Base-by-base conservation (phyloP, 1,140 invertebrate species). In the Bilobella aurantiaca region DNA sequence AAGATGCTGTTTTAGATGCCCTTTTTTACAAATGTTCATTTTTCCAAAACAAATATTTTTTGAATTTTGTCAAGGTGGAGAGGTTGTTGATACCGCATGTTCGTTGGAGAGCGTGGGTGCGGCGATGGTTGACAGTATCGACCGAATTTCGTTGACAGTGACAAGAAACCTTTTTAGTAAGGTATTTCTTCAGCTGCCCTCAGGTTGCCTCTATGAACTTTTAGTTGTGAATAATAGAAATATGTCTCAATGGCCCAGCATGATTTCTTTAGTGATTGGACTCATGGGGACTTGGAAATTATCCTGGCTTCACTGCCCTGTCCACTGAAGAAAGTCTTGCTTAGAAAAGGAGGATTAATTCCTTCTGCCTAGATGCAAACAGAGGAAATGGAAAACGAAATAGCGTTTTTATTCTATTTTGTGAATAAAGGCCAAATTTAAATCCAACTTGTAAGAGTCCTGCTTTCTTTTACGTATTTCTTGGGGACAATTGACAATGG, bases 341-440 rank as follows among this genome's bases (percentile, higher is more conserved):
- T n/a, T 69, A 63, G 67, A 65, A 69, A 69, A 65, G 67, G 64
- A 63, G 67, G 67, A 69, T 69, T 69, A 69, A 69, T 69, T 29
- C 57, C 31, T 34, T 25, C 8, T 53, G 8, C 49, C 49, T 18
- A 53, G 21, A 12, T 5, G 5, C 23, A 53, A 53, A 42, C 34
- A 42, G 18, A 18, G 34, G n/a, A n/a, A n/a, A n/a, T n/a, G n/a
- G 8, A 42, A 42, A 12, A 42, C 8, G 8, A 42, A 42, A 42
- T 12, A 42, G 5, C 31, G 25, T 18, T 23, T 57, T 64, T 64
- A 56, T 63, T 30, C 49, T 34, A 63, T 53, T 53, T 53, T 53
- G 23, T 23, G 12, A 23, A 12, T 16, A 53, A 53, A 53, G 49
- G 21, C 14, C 12, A 53, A 53, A 18, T 53, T 53, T 53, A 53